Base-by-base conservation (phyloP, 2,888 invertebrate species). In the Digitonthophagus gazella region DNA sequence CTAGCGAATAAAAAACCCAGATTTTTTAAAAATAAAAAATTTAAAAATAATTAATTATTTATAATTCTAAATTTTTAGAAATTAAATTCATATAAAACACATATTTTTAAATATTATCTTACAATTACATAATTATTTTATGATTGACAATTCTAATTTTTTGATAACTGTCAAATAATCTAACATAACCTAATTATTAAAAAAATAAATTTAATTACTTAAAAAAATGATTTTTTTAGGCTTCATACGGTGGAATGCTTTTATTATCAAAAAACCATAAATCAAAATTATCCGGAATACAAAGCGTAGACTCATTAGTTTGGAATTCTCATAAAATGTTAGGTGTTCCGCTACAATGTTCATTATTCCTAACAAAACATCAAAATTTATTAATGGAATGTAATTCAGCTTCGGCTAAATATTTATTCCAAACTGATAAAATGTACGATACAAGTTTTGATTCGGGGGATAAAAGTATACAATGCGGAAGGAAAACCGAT, bases 401-500 rank as follows among this genome's bases (percentile, higher is more conserved):
- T 63, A 93, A 93, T 78, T 89, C 90, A 15, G 88, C 91, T 0
- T 86, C 90, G 0, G 93, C 92, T 0, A 87, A 87, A 68, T 94
- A 94, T 78, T 86, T 94, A 22, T 94, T 94, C 79, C 93, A 93
- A 77, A 91, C 91, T 78, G 93, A 94, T 78, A 94, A 94, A 82
- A 93, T 91, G 82, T 94, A 94, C 76, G 92, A 93, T 78, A 87
- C 91, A 0, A 84, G 86, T 1, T 93, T 91, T 80, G 94, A 94
- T 75, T 90, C 90, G 0, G 94, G 94, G 0, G 93, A 94, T 77
- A 96, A 96, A 83, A 94, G 95, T 84, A 87, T 91, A 14, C 96
- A 97, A 80, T 97, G 97, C 80, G 97, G 97, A 0, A 87, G 97
- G 20, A 96, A 96, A 86, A 93, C n/a, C 20, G 97, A 97, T 80